phyloP scores from a whole-genome alignment of 2,888 invertebrate genomes.

The Scaeva pyrastri region DNA sequence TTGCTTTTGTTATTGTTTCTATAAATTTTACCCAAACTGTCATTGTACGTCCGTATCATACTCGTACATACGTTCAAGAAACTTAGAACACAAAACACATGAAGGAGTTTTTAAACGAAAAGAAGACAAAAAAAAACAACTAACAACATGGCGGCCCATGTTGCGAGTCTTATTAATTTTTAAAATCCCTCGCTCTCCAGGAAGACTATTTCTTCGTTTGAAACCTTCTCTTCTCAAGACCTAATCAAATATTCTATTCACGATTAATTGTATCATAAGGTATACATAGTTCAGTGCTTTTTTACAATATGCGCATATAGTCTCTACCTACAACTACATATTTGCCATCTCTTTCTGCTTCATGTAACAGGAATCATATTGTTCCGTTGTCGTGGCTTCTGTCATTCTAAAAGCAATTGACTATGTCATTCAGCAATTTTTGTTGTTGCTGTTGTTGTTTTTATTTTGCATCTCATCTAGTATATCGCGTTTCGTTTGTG shows the following conservation, averaged over 20 bases:
- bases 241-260: conserved; percentile 75
- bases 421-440: conserved; percentile 47
- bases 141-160: conserved; percentile 31
- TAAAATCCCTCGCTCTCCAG: conserved; percentile 44
- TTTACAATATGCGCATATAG: conserved; percentile 11
- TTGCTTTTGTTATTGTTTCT: conserved; percentile 53
- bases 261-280: conserved; percentile 76
- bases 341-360: not conserved
- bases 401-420: conserved; percentile 54
- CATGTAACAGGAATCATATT: conserved; percentile 15
- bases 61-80: not conserved
- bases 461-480: not conserved
- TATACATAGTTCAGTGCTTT: not conserved
- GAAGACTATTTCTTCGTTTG: conserved; percentile 55
- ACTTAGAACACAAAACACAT: conserved; percentile 26
- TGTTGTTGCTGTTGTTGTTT: not conserved
- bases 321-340: too few species aligned
- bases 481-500: conserved; percentile 6
- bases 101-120: conserved; percentile 26
- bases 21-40: conserved; percentile 57
- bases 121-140: not conserved
- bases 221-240: conserved; percentile 43
- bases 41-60: conserved; percentile 13
- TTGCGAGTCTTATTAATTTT: conserved; percentile 44
- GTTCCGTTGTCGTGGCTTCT: conserved; percentile 47